phyloP scores from a whole-genome alignment of 2,888 invertebrate species.

The Dryadula phaetusa region DNA sequence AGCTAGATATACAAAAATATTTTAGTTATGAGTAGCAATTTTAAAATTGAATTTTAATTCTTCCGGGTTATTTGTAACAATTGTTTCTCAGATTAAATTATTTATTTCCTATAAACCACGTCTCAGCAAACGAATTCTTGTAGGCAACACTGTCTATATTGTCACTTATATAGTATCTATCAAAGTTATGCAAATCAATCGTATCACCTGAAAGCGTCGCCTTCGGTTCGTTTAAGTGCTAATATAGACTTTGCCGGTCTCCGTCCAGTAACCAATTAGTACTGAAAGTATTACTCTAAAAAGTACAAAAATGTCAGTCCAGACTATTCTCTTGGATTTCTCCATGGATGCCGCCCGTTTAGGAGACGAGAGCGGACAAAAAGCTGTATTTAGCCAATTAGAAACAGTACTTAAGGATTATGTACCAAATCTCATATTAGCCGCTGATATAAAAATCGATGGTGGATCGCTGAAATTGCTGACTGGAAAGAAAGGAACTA shows the following conservation, averaged over 20 bases:
- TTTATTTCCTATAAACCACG: background rate
- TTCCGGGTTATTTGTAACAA: background rate
- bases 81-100: background rate
- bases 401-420: constrained; percentile 89
- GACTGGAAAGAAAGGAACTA: constrained; percentile 88
- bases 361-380: constrained; percentile 87
- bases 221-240: constrained; percentile 22
- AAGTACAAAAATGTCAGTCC: constrained; percentile 87
- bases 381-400: constrained; percentile 86
- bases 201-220: constrained; percentile 24
- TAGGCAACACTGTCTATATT: constrained; percentile 15
- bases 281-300: constrained; percentile 48
- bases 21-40: background rate
- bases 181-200: constrained; percentile 35
- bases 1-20: background rate
- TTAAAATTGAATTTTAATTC: background rate
- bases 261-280: constrained; percentile 53
- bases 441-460: constrained; percentile 87
- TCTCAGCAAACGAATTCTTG: background rate
- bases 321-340: constrained; percentile 92
- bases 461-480: constrained; percentile 89
- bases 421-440: constrained; percentile 88
- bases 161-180: constrained; percentile 24
- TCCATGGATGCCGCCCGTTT: constrained; percentile 88
- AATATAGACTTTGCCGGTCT: constrained; percentile 56